Percentiles rank a stretch among this genome's conserved stretches.
phyloP scores from a whole-genome alignment of 2,888 invertebrate genomes.

The Aelia acuminata region DNA sequence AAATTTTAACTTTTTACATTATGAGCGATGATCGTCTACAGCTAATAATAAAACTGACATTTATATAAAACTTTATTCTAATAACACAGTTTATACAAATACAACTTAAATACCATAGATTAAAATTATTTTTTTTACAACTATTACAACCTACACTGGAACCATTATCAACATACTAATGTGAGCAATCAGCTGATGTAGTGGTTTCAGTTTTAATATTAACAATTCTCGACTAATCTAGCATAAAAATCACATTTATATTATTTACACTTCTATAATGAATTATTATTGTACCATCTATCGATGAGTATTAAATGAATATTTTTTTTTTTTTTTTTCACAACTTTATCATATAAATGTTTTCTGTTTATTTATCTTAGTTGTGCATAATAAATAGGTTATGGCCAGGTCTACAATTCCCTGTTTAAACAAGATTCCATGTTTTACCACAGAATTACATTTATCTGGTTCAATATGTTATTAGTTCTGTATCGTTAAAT shows the following conservation, averaged over 20 bases:
- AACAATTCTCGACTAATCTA: not conserved
- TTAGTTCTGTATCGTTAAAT: too few relatives aligned
- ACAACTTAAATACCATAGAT: not conserved
- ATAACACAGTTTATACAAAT: conserved; percentile 29
- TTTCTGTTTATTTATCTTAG: not conserved
- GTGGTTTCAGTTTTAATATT: not conserved
- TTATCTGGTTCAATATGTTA: too few relatives aligned
- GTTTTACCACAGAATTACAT: too few relatives aligned
- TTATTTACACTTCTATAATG: not conserved
- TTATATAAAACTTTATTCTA: not conserved
- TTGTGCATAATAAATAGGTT: not conserved
- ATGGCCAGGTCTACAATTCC: too few relatives aligned
- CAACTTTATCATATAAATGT: too few relatives aligned
- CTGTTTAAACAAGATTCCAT: too few relatives aligned
- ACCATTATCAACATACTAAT: not conserved
- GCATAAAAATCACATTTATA: not conserved
- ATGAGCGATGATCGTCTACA: not conserved
- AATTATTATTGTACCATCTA: not conserved
- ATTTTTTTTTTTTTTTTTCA: too few relatives aligned
- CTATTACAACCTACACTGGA: not conserved
- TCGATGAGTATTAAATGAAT: conserved; percentile 25
- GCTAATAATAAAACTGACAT: conserved; percentile 16
- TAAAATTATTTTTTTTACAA: not conserved
- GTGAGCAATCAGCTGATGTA: not conserved
- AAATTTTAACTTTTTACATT: not conserved